These are phyloP conservation scores for Drosophila nigrodunni DNA, from an alignment of 1,140 invertebrate species.

Conservation along the genomic window DNA sequence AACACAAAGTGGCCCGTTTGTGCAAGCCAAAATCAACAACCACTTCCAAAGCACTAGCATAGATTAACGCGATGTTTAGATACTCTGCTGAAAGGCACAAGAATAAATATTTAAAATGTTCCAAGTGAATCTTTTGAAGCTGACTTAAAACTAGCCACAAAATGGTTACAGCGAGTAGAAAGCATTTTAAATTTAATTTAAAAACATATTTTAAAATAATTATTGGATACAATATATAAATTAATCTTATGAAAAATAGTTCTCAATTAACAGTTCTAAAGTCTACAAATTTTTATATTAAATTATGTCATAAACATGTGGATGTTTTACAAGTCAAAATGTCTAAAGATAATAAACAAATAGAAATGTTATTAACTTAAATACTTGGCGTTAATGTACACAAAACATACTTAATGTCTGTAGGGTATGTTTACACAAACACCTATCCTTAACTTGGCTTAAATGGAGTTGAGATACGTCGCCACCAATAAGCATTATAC, in stretches of 20 bases:
- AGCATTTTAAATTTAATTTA: too few species aligned
- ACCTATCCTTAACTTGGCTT: conserved; percentile 8
- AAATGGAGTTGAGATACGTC: conserved; percentile 13
- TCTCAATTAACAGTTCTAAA: too few species aligned
- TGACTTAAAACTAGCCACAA: too few species aligned
- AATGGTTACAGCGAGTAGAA: too few species aligned
- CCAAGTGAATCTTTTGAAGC: background rate
- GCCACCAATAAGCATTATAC: conserved; percentile 42
- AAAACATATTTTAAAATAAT: too few species aligned
- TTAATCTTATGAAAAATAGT: too few species aligned
- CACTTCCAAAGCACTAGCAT: background rate
- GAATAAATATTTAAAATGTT: background rate
- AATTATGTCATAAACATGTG: too few species aligned
- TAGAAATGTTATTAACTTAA: background rate
- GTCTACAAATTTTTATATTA: too few species aligned
- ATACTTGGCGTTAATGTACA: background rate
- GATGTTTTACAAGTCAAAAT: too few species aligned
- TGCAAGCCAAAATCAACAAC: conserved; percentile 20
- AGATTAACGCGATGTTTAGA: background rate
- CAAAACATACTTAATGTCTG: background rate
- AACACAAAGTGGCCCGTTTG: conserved; percentile 55
- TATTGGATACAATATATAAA: too few species aligned
- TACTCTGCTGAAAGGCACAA: background rate
- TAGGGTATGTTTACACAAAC: conserved; percentile 19
- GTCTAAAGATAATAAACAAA: too few species aligned